These are phyloP conservation scores for Myodes glareolus DNA, from an alignment of 2,113 vertebrate genomes.

Conservation along the genomic window DNA sequence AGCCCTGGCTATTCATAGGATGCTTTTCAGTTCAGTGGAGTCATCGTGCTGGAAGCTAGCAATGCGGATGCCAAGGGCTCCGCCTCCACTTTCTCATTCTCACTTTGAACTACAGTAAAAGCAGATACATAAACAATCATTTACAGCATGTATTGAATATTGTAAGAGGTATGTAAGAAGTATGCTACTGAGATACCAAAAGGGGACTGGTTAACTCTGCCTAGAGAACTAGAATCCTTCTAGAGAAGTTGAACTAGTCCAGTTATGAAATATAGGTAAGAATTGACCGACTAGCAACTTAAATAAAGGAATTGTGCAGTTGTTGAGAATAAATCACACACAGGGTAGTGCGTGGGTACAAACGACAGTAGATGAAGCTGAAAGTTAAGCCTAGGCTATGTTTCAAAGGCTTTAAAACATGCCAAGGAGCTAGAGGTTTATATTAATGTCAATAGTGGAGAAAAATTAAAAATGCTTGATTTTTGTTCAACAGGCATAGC, in stretches of 20 bases:
- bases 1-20: background rate
- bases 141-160: background rate
- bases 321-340: background rate
- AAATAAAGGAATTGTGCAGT: slow-evolving; percentile 15
- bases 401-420: background rate
- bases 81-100: background rate
- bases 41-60: background rate
- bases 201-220: background rate
- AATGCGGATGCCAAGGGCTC: background rate
- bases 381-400: background rate
- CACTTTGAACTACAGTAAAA: slow-evolving; percentile 14
- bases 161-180: background rate
- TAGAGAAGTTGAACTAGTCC: background rate
- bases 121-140: background rate
- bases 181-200: background rate
- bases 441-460: background rate
- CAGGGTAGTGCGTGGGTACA: background rate
- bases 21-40: background rate
- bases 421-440: background rate
- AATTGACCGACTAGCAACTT: slow-evolving; percentile 8
- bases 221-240: slow-evolving; percentile 1
- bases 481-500: too few relatives aligned
- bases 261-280: background rate
- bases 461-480: background rate
- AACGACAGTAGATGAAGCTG: background rate